Conservation (phyloP, 2,797 vertebrate genomes). For the Phyllotis vaccarum region DNA sequence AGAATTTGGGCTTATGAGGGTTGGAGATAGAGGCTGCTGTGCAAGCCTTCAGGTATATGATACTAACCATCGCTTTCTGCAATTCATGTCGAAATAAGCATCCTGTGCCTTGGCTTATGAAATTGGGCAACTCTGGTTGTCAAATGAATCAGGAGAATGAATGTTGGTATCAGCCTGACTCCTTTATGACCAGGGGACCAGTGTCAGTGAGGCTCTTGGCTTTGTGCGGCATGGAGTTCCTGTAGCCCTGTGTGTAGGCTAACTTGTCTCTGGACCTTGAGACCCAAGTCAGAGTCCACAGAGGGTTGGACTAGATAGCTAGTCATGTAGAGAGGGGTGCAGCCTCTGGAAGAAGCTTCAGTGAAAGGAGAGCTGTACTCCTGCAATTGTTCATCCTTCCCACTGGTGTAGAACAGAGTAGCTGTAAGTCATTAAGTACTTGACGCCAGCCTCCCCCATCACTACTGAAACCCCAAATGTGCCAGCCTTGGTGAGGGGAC, state of each 20-base stretch:
- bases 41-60: background rate
- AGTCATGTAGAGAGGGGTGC: background rate
- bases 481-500: conserved; percentile 56
- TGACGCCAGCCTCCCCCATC: background rate
- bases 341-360: fast-evolving
- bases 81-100: background rate
- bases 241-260: background rate
- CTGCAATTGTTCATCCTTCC: background rate
- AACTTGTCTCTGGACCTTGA: background rate
- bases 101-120: background rate
- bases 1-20: background rate
- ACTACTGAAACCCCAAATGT: background rate
- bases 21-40: background rate
- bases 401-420: background rate
- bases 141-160: background rate
- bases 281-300: background rate
- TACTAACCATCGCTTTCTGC: background rate
- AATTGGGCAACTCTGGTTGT: background rate
- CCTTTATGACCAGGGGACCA: background rate
- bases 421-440: conserved; percentile 38
- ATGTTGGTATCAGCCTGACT: background rate
- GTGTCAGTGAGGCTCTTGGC: fast-evolving
- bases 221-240: fast-evolving
- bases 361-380: background rate
- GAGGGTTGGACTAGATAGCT: background rate